These are phyloP conservation scores for Palloptera scutellata DNA, from an alignment of 2,888 invertebrate species.

Conservation along the genomic window DNA sequence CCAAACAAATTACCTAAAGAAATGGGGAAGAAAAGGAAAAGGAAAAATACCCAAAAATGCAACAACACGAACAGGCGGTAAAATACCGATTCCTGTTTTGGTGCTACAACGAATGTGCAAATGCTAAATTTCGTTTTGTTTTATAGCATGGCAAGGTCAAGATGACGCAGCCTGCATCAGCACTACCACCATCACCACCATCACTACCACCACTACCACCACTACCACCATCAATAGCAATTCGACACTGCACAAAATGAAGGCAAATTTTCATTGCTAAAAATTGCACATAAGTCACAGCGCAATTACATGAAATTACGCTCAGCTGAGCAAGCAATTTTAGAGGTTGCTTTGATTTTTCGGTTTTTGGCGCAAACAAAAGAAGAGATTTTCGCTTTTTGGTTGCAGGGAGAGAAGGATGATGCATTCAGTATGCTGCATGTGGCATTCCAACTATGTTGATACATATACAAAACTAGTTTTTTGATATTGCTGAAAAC, in stretches of 20 bases:
- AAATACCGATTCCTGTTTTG: too few species aligned
- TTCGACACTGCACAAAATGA: neutral
- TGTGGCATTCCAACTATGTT: too few species aligned
- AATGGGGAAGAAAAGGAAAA: too few species aligned
- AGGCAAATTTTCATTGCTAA: slow-evolving; percentile 23
- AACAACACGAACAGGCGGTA: too few species aligned
- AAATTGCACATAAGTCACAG: slow-evolving; percentile 58
- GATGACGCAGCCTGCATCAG: slow-evolving; percentile 38
- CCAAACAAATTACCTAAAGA: too few species aligned
- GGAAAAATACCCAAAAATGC: too few species aligned
- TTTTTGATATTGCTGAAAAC: neutral
- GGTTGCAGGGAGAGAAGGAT: too few species aligned
- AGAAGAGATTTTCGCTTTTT: too few species aligned
- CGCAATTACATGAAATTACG: slow-evolving; percentile 56
- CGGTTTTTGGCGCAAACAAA: too few species aligned
- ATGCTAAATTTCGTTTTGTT: slow-evolving; percentile 44
- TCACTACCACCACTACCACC: neutral
- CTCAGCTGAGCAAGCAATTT: neutral
- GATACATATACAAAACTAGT: neutral
- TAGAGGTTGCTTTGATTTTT: too few species aligned
- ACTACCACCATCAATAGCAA: neutral
- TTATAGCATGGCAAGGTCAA: slow-evolving; percentile 58
- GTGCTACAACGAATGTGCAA: neutral
- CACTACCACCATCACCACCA: too few species aligned
- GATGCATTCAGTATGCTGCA: too few species aligned